phyloP scores from a whole-genome alignment of 2,113 vertebrate genomes.

The Grantiella picta region DNA sequence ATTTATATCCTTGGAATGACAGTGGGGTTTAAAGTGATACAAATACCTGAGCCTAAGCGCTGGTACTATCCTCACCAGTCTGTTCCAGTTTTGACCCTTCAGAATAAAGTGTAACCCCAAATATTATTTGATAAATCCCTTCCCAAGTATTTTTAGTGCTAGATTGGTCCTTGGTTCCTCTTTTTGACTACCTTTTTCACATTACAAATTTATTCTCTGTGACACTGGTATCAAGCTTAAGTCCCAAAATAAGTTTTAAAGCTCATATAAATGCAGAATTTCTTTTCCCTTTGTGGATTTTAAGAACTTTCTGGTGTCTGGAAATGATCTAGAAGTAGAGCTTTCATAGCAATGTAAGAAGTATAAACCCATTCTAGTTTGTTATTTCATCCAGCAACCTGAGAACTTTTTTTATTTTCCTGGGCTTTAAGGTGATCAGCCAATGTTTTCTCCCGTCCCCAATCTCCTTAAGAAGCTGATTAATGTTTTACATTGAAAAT shows the following conservation, averaged over 20 bases:
- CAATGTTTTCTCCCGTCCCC: conserved; percentile 12
- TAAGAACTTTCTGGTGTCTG: conserved; percentile 52
- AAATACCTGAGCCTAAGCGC: neutral
- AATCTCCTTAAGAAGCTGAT: conserved; percentile 28
- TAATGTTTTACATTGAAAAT: conserved; percentile 42
- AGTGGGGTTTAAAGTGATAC: conserved; percentile 19
- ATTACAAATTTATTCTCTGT: neutral
- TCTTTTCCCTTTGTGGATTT: conserved; percentile 45
- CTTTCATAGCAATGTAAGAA: conserved; percentile 43
- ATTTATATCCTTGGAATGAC: conserved; percentile 58
- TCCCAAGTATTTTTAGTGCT: neutral
- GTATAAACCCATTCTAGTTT: conserved; percentile 45
- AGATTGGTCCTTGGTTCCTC: neutral
- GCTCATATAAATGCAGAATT: conserved; percentile 18
- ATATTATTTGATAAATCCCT: neutral
- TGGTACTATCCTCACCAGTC: neutral
- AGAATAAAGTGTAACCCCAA: neutral
- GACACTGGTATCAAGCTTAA: neutral
- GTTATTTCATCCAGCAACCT: conserved; percentile 53
- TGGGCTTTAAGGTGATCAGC: conserved; percentile 39
- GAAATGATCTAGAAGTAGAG: conserved; percentile 60
- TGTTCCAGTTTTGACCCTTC: neutral
- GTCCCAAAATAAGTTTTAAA: conserved; percentile 22
- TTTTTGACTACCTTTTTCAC: neutral
- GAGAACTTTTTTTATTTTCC: conserved; percentile 41